Conservation (phyloP, 2,113 vertebrate genomes). For the Nesoenas mayeri region DNA sequence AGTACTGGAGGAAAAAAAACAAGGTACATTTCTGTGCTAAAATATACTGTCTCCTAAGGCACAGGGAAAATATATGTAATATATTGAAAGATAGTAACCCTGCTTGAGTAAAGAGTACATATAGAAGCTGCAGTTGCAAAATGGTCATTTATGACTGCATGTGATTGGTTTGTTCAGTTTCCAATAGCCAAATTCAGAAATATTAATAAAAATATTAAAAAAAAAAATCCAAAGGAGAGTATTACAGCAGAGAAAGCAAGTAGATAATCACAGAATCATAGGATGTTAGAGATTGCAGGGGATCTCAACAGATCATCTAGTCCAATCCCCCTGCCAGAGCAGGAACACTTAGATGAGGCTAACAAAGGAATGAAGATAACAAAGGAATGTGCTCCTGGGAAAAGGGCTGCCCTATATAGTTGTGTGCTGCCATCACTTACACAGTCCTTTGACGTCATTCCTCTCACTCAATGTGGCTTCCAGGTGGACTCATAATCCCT, state of each 20-base stretch:
- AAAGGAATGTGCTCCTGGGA: background rate
- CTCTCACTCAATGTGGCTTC: background rate
- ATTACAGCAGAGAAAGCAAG: background rate
- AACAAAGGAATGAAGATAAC: background rate
- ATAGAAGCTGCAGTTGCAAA: background rate
- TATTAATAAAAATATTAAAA: background rate
- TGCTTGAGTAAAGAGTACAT: background rate
- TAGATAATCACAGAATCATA: too few species aligned
- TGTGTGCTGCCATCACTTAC: background rate
- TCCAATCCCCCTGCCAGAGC: too few species aligned
- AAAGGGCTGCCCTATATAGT: background rate
- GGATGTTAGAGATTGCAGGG: too few species aligned
- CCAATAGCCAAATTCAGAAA: background rate
- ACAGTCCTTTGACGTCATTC: background rate
- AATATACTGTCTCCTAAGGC: background rate
- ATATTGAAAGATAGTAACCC: background rate
- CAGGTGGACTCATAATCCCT: background rate
- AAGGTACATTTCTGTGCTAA: background rate
- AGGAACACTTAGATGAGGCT: too few species aligned
- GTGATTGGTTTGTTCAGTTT: background rate
- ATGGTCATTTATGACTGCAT: background rate
- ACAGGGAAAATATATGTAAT: background rate
- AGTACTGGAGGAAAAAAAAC: background rate
- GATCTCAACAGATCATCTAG: too few species aligned
- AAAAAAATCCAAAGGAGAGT: background rate